Percentiles rank a stretch among this genome's conserved stretches.
These are phyloP conservation scores for Clepsis dumicolana DNA, from an alignment of 2,888 invertebrate species.

Conservation along the genomic window DNA sequence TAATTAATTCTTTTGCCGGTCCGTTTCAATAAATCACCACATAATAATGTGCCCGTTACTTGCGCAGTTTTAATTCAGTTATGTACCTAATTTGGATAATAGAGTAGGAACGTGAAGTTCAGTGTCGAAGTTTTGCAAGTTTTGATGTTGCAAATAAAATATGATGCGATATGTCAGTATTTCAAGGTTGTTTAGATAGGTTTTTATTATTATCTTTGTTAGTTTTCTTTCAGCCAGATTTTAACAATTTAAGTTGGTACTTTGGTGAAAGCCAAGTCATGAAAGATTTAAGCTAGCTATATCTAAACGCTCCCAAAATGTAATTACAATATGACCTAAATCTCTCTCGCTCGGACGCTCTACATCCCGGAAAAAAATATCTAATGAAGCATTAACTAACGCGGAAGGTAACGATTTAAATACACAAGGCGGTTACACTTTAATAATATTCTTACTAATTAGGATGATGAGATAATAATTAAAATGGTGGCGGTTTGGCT, in stretches of 20 bases:
- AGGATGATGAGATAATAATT: background rate
- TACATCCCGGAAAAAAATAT: background rate
- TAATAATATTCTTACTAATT: background rate
- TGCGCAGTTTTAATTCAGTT: slow-evolving; percentile 35
- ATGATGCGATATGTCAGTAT: background rate
- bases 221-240: too few species aligned
- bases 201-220: background rate
- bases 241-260: background rate
- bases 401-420: background rate
- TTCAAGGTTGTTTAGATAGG: background rate
- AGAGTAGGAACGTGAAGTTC: slow-evolving; percentile 25
- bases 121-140: slow-evolving; percentile 22
- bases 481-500: background rate
- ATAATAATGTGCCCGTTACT: slow-evolving; percentile 43
- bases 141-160: background rate
- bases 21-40: slow-evolving; percentile 70
- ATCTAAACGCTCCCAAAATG: background rate
- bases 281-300: background rate
- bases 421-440: background rate
- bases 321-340: slow-evolving; percentile 12
- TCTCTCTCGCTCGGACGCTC: background rate
- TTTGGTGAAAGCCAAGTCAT: background rate
- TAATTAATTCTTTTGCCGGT: slow-evolving; percentile 74
- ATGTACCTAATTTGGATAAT: slow-evolving; percentile 28
- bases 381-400: background rate